A percentile compares a stretch with the other conserved stretches of the same genome.
These are phyloP conservation scores for Physella acuta DNA, from an alignment of 1,140 invertebrate genomes.

Conservation along the genomic window DNA sequence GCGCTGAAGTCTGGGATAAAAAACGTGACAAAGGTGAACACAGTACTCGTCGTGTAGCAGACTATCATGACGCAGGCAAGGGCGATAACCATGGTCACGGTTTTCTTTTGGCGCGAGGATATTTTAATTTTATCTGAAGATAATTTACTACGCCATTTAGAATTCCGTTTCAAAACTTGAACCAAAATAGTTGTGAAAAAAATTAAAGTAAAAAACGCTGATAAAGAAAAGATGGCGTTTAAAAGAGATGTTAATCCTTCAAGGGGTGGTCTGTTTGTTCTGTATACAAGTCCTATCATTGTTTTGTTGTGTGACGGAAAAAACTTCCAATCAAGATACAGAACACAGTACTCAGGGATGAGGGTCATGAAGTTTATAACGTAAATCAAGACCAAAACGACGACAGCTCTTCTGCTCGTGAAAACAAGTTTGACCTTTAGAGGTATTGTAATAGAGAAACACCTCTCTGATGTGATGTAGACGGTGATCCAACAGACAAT, in stretches of 20 bases:
- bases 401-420: neutral
- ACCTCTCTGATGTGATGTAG: constrained; percentile 9
- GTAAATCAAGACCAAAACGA: neutral
- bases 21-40: neutral
- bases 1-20: neutral
- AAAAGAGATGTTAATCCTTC: neutral
- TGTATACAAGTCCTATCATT: neutral
- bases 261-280: neutral
- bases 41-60: neutral
- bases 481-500: constrained; percentile 10
- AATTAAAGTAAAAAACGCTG: too few species aligned
- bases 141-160: neutral
- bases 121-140: neutral
- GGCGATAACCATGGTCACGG: neutral
- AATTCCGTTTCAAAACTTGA: neutral
- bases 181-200: neutral
- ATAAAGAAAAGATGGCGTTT: neutral
- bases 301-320: constrained; percentile 1
- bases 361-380: neutral
- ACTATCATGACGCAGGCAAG: neutral
- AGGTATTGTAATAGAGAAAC: neutral
- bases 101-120: neutral
- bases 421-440: neutral
- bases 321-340: neutral
- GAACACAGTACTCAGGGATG: neutral